Base-by-base conservation (phyloP, 2,888 invertebrate species). In the Agrilus mali region DNA sequence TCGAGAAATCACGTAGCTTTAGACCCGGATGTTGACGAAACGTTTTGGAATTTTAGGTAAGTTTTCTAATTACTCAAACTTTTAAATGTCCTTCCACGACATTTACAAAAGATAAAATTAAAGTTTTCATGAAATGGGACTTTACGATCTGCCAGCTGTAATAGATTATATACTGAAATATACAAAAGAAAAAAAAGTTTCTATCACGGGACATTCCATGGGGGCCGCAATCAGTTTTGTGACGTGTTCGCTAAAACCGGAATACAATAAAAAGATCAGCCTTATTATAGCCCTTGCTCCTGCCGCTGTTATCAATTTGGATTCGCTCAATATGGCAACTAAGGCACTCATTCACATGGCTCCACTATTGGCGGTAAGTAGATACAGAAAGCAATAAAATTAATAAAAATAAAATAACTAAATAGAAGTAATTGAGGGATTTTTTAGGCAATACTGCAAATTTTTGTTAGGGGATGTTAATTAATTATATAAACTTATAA, bases 201-300 rank as follows among this genome's bases (percentile, higher is more conserved):
- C 66, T 51, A 80, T 76, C 59, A 61, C 78, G n/a, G 80, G 80
- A 1, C 78, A 80, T 57, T 79, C 77, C 1, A 76, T 80, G 63
- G 80, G 78, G 20, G 67, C 69, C 1, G 65, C 70, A 7, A 60
- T 64, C 44, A 67, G 66, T 48, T 67, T 66, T 45, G 68, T 70
- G n/a, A 56, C 71, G 58, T 59, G 65, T 40, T 66, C 71, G 1
- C 55, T 56, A 35, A 60, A 60, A 8, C 65, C 66, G 3, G 61
- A 63, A 44, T 67, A 64, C 47, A 65, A 65, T 50, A 45, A 52
- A 8, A 66, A 65, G 55, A 57, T 67, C 27, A 54, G 54, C 36
- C 51, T 62, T n/a, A 56, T 61, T 41, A 54, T 63, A 14, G 61
- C 60, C 8, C 48, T 66, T 35, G 64, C 64, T 12, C 66, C 66